phyloP scores from a whole-genome alignment of 1,140 invertebrate genomes.

The Drosophila nikananu region DNA sequence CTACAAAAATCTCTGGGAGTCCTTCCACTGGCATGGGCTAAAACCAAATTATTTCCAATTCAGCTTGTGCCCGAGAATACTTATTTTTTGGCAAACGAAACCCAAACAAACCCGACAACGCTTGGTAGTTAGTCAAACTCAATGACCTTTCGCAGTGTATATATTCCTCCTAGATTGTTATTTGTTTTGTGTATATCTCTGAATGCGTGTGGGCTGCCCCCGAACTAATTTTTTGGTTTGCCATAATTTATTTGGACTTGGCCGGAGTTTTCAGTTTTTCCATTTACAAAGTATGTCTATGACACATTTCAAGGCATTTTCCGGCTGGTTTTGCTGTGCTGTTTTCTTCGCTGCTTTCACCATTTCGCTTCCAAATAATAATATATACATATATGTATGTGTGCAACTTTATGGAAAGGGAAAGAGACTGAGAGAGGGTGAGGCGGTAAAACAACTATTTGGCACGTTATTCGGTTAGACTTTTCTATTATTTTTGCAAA shows the following conservation, averaged over 20 bases:
- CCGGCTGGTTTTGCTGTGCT: slow-evolving; percentile 56
- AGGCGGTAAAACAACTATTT: slow-evolving; percentile 54
- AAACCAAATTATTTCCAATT: slow-evolving; percentile 15
- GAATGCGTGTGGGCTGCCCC: slow-evolving; percentile 44
- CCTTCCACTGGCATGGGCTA: slow-evolving; percentile 8
- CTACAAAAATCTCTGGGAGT: slow-evolving; percentile 4
- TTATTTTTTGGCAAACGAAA: slow-evolving; percentile 17
- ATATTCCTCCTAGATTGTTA: not conserved
- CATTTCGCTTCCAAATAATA: slow-evolving; percentile 27
- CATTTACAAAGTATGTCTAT: slow-evolving; percentile 61
- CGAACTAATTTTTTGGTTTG: slow-evolving; percentile 49
- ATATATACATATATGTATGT: slow-evolving; percentile 9
- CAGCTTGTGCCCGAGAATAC: not conserved
- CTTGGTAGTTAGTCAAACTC: slow-evolving; percentile 19
- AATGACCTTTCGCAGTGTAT: not conserved
- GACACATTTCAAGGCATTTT: slow-evolving; percentile 79
- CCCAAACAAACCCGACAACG: not conserved
- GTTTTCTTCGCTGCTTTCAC: slow-evolving; percentile 36
- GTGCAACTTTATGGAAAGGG: slow-evolving; percentile 8
- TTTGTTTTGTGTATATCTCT: not conserved
- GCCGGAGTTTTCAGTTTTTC: slow-evolving; percentile 43
- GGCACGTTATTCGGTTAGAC: slow-evolving; percentile 56
- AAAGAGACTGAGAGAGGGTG: not conserved
- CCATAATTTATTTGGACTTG: slow-evolving; percentile 66
- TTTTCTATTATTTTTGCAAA: slow-evolving; percentile 55